A percentile compares a stretch with the other conserved stretches of the same genome.
These are phyloP conservation scores for Eupithecia tripunctaria DNA, from an alignment of 2,888 invertebrate species.

Conservation along the genomic window DNA sequence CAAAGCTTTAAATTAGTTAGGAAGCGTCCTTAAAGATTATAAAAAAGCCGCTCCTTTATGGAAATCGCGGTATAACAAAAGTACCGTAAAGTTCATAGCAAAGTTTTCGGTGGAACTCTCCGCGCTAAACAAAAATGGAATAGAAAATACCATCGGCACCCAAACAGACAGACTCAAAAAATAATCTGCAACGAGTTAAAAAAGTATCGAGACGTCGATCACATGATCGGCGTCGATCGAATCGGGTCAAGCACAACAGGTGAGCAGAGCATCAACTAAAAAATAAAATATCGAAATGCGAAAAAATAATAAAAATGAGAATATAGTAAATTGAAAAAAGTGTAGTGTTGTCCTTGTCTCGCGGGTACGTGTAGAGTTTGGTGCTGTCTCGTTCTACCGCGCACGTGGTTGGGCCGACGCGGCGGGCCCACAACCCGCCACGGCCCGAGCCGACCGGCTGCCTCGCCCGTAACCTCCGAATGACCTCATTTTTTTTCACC, in stretches of 20 bases:
- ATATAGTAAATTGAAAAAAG: conserved; percentile 85
- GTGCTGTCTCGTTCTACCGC: conserved; percentile 68
- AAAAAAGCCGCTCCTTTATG: no score
- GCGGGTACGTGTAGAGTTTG: conserved; percentile 41
- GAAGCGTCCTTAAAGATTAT: background rate
- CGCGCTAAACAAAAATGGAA: conserved; percentile 33
- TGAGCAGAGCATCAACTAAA: conserved; percentile 84
- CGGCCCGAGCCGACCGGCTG: conserved; percentile 83
- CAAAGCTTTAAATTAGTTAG: background rate
- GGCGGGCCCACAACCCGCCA: conserved; percentile 75
- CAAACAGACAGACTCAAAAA: conserved; percentile 46
- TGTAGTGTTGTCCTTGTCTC: conserved; percentile 62
- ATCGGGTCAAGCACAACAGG: conserved; percentile 84
- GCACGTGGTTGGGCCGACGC: conserved; percentile 69
- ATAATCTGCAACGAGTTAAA: conserved; percentile 55
- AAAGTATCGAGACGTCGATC: conserved; percentile 78
- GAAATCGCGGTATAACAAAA: background rate
- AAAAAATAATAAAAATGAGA: conserved; percentile 84
- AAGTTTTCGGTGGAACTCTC: background rate
- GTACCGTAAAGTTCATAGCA: conserved; percentile 1
- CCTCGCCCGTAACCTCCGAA: conserved; percentile 83
- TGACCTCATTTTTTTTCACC: conserved; percentile 84
- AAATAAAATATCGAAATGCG: conserved; percentile 85
- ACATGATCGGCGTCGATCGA: conserved; percentile 79
- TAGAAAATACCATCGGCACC: conserved; percentile 38